Base-by-base conservation (phyloP, 2,113 vertebrate genomes). In the Lycocorax pyrrhopterus region DNA sequence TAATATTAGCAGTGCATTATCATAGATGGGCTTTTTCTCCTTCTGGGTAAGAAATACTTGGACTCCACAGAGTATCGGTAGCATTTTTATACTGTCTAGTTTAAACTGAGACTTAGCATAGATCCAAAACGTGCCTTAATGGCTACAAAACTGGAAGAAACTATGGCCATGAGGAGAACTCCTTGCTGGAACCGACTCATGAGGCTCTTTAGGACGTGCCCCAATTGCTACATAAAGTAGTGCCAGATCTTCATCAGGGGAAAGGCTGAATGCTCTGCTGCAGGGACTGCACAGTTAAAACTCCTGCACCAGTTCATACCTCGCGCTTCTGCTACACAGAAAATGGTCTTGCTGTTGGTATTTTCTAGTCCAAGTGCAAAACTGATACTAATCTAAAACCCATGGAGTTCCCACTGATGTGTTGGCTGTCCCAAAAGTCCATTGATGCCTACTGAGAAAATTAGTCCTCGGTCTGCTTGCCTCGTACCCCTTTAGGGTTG, bases 301-400 rank as follows among this genome's bases (percentile, higher is more conserved):
- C 16, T 25, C 43, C 46, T 26, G 8, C 10, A 30, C 10, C 41
- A 39, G 33, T 33, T 66, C 32, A 13, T 17, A 15, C 35, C 63
- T 72, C 9, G 1, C 0, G 5, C 35, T 84, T 46, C 59, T 2
- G 8, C 39, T 11, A 12, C 0, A 0, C 8, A 84, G 43, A 35
- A 76, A 52, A 67, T 13, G 20, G 39, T 51, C 66, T 76, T 37
- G n/a, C 63, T 87, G 4, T 6, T 8, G 7, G 32, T 63, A 33
- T 82, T 75, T 94, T 56, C 69, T 64, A 52, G 80, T 72, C 52
- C 13, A 60, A 41, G 80, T 32, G 60, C 67, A 39, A 67, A 86
- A 59, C 27, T 41, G 46, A 27, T 81, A 14, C 13, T 68, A 37
- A 59, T 47, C 35, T 23, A 71, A 85, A 85, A 46, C 22, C 51